A percentile compares a stretch with the other conserved stretches of the same genome.
phyloP scores from a whole-genome alignment of 1,140 invertebrate species.

The Drosophila repleta region DNA sequence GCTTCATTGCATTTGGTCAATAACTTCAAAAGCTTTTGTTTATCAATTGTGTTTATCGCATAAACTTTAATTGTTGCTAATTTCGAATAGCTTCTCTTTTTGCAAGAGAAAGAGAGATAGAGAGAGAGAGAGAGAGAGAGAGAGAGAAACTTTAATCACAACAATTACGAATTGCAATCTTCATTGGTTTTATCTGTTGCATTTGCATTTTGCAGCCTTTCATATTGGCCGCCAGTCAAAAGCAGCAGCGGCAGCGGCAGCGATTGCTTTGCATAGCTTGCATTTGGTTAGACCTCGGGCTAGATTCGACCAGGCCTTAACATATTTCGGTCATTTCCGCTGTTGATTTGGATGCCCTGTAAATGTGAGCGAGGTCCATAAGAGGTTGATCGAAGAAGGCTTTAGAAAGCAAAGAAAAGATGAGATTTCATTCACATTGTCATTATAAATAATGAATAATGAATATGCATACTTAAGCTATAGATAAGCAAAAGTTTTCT shows the following conservation, averaged over 20 bases:
- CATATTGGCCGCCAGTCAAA: constrained; percentile 36
- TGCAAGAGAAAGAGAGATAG: constrained; percentile 5
- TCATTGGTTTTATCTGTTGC: constrained; percentile 62
- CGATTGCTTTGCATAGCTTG: constrained; percentile 22
- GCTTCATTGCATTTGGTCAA: constrained; percentile 18
- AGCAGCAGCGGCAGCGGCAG: neutral
- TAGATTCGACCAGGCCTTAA: constrained; percentile 16
- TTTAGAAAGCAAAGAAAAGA: no score
- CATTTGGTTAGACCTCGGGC: constrained; percentile 10
- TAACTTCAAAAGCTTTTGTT: constrained; percentile 59
- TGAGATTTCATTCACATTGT: no score
- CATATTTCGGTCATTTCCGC: constrained; percentile 37
- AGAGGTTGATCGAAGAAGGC: neutral
- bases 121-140: constrained; percentile 11
- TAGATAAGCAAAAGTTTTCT: no score
- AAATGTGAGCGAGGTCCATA: no score
- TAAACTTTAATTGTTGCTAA: constrained; percentile 75
- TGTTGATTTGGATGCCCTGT: constrained; percentile 4
- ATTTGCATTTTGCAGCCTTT: constrained; percentile 56
- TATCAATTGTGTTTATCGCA: constrained; percentile 60
- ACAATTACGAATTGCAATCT: constrained; percentile 70
- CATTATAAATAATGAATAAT: neutral
- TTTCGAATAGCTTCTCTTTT: constrained; percentile 35
- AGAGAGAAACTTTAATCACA: constrained; percentile 32
- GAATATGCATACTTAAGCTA: neutral